Base-by-base conservation (phyloP, 1,140 invertebrate genomes). In the Macrostomum lignano region DNA sequence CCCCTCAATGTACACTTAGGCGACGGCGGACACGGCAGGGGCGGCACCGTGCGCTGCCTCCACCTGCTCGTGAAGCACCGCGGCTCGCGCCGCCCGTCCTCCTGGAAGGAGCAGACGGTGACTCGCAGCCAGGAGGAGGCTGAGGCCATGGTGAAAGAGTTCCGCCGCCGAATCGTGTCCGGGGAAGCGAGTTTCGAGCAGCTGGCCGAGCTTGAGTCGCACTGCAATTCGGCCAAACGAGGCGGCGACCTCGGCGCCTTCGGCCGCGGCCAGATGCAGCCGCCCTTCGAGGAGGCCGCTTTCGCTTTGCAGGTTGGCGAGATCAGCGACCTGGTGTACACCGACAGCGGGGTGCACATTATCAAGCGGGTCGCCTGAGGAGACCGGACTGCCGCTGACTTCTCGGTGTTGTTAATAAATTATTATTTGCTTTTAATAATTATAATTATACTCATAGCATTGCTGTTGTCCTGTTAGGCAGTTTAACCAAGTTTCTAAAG, bases 61-160 rank as follows among this genome's bases (percentile, higher is more conserved):
- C 91, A 98, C 63, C 61, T 98, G 22, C 64, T 98, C 23, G 86
- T 96, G 2, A 98, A 98, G 57, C 91, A 98, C 56, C 64, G 67
- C 35, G 72, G 74, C 2, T 94, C 84, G 22, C 63, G 91, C 15
- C 61, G 84, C 23, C 84, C 88, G 2, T 74, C 76, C 1, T 93
- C 82, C 0, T 98, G 84, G 84, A 66, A 84, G 28, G 72, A 86
- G 51, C 74, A 91, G 38, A 74, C 72, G 26, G 93, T 98, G 25
- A 84, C 75, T 2, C 62, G 78, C 43, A 67, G 67, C 14, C 82
- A 88, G 58, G 74, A 86, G 21, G 84, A 98, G 54, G 88, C 91
- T n/a, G 48, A 81, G 23, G 67, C 75, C 26, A 59, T 81, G 29
- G 59, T 96, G 1, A 44, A 59, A 48, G n/a, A n/a, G n/a, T n/a